Base-by-base conservation (phyloP, 2,113 vertebrate genomes). In the Clarias gariepinus region DNA sequence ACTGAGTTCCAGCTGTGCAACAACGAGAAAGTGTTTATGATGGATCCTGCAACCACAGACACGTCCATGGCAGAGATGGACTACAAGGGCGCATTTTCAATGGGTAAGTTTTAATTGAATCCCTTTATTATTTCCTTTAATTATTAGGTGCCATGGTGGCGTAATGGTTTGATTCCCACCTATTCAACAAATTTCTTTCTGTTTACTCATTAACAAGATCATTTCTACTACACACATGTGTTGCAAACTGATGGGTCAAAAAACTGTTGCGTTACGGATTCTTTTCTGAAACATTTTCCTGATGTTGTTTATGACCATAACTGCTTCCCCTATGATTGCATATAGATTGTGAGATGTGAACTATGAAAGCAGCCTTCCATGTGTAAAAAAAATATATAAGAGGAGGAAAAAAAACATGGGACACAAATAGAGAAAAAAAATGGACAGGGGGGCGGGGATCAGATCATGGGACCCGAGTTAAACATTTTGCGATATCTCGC, bases 1-100 rank as follows among this genome's bases (percentile, higher is more conserved):
- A 99, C 98, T 0, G 98, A 99, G 89, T 99, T 99, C 79, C 98
- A 99, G 94, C 96, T 99, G 66, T 99, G 97, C 83, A 99, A 99
- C 91, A 99, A 99, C 0, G 98, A 99, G 87, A 99, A 99, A 90
- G 96, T 99, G 18, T 99, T 99, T 87, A 92, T 98, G 63, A 96
- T 99, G 97, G 98, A 99, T 58, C 98, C 98, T 4, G 96, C 94
- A 86, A 92, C 90, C 0, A 88, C 95, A 0, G 96, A 97, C 18
- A 96, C 99, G 93, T 96, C 98, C 0, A 93, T 99, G 94, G 95
- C 97, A 58, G 98, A 99, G 94, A 99, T 99, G 98, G 98, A 99
- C 93, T 99, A 99, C 93, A 99, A 98, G 92, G 98, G 98, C 80
- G 96, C 98, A 0, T 99, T 99, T 90, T 99, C 98, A 21, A 99